phyloP scores from a whole-genome alignment of 2,797 vertebrate genomes.

The Chelon auratus region DNA sequence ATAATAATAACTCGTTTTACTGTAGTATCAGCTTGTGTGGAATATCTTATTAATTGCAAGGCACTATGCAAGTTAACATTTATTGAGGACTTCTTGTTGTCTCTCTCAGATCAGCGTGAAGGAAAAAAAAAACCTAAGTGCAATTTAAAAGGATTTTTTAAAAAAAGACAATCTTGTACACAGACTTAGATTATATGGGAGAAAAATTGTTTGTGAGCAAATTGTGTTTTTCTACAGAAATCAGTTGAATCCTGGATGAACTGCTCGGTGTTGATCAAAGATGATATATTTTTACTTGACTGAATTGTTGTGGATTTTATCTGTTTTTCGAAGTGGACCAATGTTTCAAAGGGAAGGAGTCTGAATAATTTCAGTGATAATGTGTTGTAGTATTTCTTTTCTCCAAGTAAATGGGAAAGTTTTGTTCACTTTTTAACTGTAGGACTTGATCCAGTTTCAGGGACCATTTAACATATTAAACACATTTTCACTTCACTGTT shows the following conservation, averaged over 20 bases:
- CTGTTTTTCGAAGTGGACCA: slow-evolving; percentile 28
- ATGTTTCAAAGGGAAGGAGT: slow-evolving; percentile 59
- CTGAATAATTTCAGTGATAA: slow-evolving; percentile 55
- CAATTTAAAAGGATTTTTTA: slow-evolving; percentile 52
- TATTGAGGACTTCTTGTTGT: slow-evolving; percentile 1
- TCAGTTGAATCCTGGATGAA: neutral
- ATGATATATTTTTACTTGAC: slow-evolving; percentile 38
- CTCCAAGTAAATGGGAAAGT: no score
- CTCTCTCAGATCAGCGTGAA: slow-evolving; percentile 24
- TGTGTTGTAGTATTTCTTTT: slow-evolving; percentile 26
- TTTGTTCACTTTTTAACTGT: slow-evolving; percentile 36
- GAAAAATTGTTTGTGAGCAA: slow-evolving; percentile 13
- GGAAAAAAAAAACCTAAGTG: slow-evolving; percentile 68
- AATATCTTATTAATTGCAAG: slow-evolving; percentile 1
- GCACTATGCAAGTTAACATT: slow-evolving; percentile 12
- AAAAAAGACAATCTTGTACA: slow-evolving; percentile 30
- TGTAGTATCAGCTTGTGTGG: slow-evolving; percentile 6
- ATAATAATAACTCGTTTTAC: slow-evolving; percentile 6
- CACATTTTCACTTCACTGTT: slow-evolving; percentile 34
- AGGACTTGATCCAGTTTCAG: slow-evolving; percentile 38
- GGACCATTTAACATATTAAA: slow-evolving; percentile 38
- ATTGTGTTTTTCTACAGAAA: slow-evolving; percentile 22
- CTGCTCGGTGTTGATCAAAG: slow-evolving; percentile 21
- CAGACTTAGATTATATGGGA: neutral
- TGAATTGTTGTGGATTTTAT: slow-evolving; percentile 49